phyloP scores from a whole-genome alignment of 23 tunicate species.

The Diplosoma virens region DNA sequence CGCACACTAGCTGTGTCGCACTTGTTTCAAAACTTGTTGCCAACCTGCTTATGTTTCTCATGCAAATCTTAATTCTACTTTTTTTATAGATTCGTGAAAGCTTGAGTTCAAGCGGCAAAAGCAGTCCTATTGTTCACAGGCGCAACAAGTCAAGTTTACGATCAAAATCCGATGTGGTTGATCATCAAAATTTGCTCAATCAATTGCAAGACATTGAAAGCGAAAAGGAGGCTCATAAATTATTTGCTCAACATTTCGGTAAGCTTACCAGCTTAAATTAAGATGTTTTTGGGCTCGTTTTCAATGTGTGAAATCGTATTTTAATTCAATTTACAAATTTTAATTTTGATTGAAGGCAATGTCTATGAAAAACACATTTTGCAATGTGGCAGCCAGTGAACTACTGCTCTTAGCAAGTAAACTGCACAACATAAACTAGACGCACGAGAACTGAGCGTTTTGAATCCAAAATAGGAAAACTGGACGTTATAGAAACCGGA shows the following conservation, averaged over 20 bases:
- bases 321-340: not conserved
- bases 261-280: too few species aligned
- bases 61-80: not conserved
- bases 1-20: too few species aligned
- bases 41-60: too few species aligned
- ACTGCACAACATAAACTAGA: too few species aligned
- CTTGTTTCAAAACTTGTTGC: too few species aligned
- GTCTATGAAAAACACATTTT: not conserved
- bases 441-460: too few species aligned
- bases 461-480: too few species aligned
- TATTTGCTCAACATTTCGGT: constrained; percentile 11
- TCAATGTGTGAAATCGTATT: not conserved
- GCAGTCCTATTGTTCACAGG: constrained; percentile 22
- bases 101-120: not conserved
- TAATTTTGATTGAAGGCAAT: not conserved
- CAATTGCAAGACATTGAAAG: not conserved
- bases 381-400: too few species aligned
- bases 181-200: not conserved
- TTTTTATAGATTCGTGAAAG: not conserved
- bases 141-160: constrained; percentile 28
- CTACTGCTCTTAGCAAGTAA: too few species aligned
- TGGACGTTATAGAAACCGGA: too few species aligned
- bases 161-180: constrained; percentile 60
- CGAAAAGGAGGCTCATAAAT: not conserved
- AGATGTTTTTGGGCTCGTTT: not conserved